Percentiles rank a stretch among this genome's conserved stretches.
Evolutionary conservation across 2,888 invertebrate genomes (phyloP).

Genomic region (Chymomyza fuscimana): DNA sequence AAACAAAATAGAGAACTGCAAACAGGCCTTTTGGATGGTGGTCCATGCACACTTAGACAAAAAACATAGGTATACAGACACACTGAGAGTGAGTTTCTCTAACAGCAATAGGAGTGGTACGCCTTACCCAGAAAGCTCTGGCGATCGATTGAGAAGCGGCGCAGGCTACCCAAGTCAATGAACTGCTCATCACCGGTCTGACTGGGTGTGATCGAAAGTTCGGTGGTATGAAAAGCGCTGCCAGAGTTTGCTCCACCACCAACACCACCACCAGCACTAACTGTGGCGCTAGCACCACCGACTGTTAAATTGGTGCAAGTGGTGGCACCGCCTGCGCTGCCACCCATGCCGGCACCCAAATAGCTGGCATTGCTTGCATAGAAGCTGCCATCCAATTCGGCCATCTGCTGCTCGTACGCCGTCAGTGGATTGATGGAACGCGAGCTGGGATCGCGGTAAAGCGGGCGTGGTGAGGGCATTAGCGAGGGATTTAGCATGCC

Average conservation of each 20-base stretch:
- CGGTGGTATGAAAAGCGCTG: constrained; percentile 76
- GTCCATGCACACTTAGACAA: constrained; percentile 11
- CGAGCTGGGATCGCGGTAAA: constrained; percentile 77
- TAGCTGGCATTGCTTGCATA: constrained; percentile 71
- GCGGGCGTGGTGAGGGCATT: constrained; percentile 77
- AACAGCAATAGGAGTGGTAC: constrained; percentile 2
- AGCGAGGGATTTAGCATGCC: constrained; percentile 77
- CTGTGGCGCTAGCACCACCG: constrained; percentile 36
- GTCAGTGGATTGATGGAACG: constrained; percentile 78
- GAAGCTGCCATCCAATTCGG: constrained; percentile 75
- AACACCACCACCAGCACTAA: constrained; percentile 24
- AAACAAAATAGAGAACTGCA: constrained; percentile 10
- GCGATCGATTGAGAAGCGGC: constrained; percentile 79
- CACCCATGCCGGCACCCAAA: constrained; percentile 60
- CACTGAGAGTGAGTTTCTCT: background rate
- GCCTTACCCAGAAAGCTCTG: constrained; percentile 79
- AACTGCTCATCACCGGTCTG: constrained; percentile 77
- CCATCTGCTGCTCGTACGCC: constrained; percentile 76
- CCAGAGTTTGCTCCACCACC: constrained; percentile 38
- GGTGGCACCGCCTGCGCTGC: constrained; percentile 53
- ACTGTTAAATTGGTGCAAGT: constrained; percentile 61
- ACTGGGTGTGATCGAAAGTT: constrained; percentile 78
- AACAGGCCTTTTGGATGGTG: background rate
- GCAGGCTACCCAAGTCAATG: constrained; percentile 78
- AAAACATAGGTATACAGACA: background rate